Evolutionary conservation across 2,113 vertebrate species (phyloP).

Genomic region (Lutjanus erythropterus): DNA sequence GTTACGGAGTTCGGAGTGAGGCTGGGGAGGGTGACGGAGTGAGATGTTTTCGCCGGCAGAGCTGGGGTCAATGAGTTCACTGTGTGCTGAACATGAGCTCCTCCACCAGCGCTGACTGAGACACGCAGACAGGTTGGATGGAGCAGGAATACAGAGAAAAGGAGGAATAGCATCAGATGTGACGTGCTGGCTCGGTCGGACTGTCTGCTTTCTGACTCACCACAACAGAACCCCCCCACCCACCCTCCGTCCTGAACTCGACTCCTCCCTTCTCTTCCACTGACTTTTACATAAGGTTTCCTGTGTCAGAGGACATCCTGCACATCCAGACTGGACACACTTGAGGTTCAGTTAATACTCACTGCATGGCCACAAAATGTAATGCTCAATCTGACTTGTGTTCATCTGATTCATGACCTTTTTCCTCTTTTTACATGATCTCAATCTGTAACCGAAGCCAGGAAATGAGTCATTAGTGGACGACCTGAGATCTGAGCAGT

Average conservation of each 20-base stretch:
- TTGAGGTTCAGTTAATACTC: conserved; percentile 18
- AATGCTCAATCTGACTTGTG: conserved; percentile 26
- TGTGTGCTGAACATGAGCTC: conserved; percentile 70
- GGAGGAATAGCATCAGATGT: conserved; percentile 54
- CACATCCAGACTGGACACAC: conserved; percentile 36
- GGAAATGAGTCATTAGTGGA: conserved; percentile 74
- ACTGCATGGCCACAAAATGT: conserved; percentile 29
- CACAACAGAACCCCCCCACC: conserved; percentile 33
- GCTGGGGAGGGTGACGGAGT: conserved; percentile 62
- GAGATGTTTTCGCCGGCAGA: conserved; percentile 74
- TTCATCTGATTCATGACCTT: conserved; percentile 31
- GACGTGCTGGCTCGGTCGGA: conserved; percentile 25
- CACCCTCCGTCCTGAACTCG: neutral
- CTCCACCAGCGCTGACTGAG: conserved; percentile 65
- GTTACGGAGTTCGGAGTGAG: conserved; percentile 72
- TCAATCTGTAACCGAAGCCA: conserved; percentile 53
- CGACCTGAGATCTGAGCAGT: conserved; percentile 43
- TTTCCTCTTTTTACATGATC: conserved; percentile 33
- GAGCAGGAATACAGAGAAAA: conserved; percentile 40
- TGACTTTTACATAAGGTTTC: conserved; percentile 65
- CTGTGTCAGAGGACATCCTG: conserved; percentile 72
- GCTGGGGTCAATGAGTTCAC: conserved; percentile 81
- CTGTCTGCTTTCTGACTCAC: conserved; percentile 44
- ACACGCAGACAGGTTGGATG: conserved; percentile 70
- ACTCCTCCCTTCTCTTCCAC: conserved; percentile 51